phyloP scores from a whole-genome alignment of 23 tunicate species.

The Halocynthia roretzi region DNA sequence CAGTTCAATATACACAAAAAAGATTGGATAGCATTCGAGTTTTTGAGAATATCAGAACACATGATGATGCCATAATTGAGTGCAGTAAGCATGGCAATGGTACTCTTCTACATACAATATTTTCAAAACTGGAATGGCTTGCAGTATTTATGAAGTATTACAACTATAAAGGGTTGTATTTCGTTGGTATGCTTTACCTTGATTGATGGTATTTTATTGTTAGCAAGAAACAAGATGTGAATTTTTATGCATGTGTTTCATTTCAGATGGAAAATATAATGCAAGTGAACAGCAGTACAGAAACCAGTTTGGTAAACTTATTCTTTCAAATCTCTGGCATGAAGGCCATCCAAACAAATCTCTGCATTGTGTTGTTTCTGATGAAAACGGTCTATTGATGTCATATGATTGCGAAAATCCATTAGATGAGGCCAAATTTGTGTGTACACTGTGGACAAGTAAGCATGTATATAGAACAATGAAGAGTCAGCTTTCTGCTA shows the following conservation, averaged over 20 bases:
- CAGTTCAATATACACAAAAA: neutral
- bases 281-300: no score
- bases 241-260: neutral
- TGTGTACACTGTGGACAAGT: neutral
- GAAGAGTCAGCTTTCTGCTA: no score
- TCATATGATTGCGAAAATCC: neutral
- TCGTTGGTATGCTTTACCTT: neutral
- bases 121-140: neutral
- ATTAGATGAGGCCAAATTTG: neutral
- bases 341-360: conserved; percentile 1
- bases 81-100: conserved; percentile 2
- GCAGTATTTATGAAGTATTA: neutral
- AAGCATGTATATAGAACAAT: no score
- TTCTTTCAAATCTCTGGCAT: neutral
- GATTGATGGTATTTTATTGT: no score
- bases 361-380: neutral
- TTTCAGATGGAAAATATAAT: neutral
- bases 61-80: neutral
- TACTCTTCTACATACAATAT: neutral
- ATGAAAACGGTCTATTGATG: neutral
- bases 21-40: neutral
- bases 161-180: neutral
- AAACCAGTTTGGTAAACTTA: neutral
- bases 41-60: neutral
- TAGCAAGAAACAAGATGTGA: no score